Evolutionary conservation across 2,113 vertebrate genomes (phyloP), one percentile per base, ranked within the genome.

Genomic region (Forbesichthys agassizii): DNA sequence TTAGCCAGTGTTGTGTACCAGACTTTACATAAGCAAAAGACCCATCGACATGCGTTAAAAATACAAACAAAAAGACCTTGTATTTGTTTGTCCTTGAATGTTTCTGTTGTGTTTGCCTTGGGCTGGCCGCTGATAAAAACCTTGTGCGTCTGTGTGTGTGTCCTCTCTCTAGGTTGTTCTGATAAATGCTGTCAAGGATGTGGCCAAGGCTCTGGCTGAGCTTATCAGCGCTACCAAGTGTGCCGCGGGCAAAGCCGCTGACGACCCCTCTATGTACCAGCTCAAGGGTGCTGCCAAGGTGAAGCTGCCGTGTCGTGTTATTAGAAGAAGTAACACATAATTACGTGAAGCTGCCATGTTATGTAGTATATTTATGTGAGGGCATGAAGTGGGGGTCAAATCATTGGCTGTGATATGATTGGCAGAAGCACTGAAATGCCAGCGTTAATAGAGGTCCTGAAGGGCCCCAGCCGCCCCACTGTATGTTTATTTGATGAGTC

Each of bases 131-230:
- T 63, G 12, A 72, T 71, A 46, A 68, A 61, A 64, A 47, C 0
- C 9, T 65, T 47, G 36, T 51, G 20, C 3, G 11, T 49, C 2
- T 49, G 16, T 20, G 18, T 51, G 58, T 27, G 1, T 3, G 33
- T 18, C 48, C 54, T 57, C 60, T 72, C 53, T 71, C 52, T 57
- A 99, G 98, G 97, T 99, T 81, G 98, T 99, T 63, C 87, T 99
- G 71, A 99, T 99, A 90, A 99, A 99, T n/a, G 97, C 98, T 16
- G 96, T 99, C 64, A 98, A 98, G 88, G 98, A 99, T 2, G 98
- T 99, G 68, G 96, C 98, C 51, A 99, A 99, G 84, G 98, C 98
- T 9, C 92, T 99, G 76, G 95, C 95, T 4, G 98, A 99, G 83
- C 95, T 99, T 84, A 99, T 99, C 60, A 90, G 96, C 71, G 97